These are phyloP conservation scores for Elgaria multicarinata DNA, from an alignment of 2,113 vertebrate genomes.

Conservation along the genomic window DNA sequence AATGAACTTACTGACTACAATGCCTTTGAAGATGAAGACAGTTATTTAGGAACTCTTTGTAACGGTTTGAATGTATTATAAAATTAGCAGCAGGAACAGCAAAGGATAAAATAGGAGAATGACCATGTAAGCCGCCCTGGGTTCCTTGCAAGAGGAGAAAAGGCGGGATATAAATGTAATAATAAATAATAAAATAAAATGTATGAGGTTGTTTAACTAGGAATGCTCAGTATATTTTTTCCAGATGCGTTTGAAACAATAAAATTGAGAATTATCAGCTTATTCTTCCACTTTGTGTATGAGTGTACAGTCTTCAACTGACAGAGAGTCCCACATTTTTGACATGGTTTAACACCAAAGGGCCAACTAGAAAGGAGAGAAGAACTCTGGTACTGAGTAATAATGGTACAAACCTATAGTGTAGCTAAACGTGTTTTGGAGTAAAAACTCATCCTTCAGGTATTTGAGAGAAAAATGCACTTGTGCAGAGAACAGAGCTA, in stretches of 20 bases:
- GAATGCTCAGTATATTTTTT: conserved; percentile 68
- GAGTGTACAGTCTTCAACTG: background rate
- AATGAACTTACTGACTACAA: background rate
- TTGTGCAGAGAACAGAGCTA: too few relatives aligned
- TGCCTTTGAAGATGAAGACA: conserved; percentile 27
- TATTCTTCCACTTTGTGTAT: background rate
- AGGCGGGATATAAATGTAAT: too few relatives aligned
- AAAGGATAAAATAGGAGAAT: too few relatives aligned
- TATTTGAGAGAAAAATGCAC: too few relatives aligned
- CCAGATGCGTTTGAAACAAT: conserved; percentile 64
- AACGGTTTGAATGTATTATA: conserved; percentile 8
- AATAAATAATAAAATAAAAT: conserved; percentile 26
- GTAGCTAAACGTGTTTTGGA: too few relatives aligned
- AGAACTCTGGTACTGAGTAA: too few relatives aligned
- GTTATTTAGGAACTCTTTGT: conserved; percentile 33
- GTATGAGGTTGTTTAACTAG: conserved; percentile 59
- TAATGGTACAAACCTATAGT: too few relatives aligned
- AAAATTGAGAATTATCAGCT: conserved; percentile 17
- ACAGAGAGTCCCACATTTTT: accelerated
- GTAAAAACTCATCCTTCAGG: too few relatives aligned
- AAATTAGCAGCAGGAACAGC: conserved; percentile 6
- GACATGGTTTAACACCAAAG: background rate
- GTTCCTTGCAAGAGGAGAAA: too few relatives aligned
- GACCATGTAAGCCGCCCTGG: too few relatives aligned
- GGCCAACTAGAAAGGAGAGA: too few relatives aligned